Conservation (phyloP, 2,113 vertebrate genomes). For the Mormoops blainvillei region DNA sequence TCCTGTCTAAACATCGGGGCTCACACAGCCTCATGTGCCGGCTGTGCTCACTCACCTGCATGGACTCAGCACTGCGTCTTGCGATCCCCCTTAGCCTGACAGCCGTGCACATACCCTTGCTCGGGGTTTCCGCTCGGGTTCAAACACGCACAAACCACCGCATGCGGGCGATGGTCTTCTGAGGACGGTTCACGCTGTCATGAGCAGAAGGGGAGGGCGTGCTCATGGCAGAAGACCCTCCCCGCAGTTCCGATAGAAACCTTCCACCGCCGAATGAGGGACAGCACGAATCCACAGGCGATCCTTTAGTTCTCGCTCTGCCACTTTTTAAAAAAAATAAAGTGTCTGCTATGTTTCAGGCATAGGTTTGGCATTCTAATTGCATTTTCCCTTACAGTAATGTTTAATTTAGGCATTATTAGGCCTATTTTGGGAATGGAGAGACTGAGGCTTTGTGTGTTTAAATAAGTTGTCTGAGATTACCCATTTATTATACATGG, state of each 20-base stretch:
- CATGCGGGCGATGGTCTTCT: rapidly evolving
- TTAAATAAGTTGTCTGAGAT: not conserved
- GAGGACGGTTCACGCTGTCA: rapidly evolving
- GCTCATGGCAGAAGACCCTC: not conserved
- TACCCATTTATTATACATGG: not conserved
- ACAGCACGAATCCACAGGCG: too few species aligned
- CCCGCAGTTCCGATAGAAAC: not conserved
- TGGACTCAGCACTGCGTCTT: not conserved
- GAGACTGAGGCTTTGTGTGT: not conserved
- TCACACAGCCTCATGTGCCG: not conserved
- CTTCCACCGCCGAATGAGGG: not conserved
- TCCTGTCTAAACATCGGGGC: rapidly evolving
- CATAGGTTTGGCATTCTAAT: not conserved
- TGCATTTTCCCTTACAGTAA: not conserved
- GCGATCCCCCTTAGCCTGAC: not conserved
- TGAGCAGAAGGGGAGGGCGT: rapidly evolving
- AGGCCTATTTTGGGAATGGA: not conserved
- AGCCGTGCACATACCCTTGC: not conserved
- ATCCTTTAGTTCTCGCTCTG: not conserved
- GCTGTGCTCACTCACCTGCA: not conserved
- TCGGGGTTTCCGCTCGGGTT: not conserved
- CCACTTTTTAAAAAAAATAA: not conserved
- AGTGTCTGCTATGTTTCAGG: not conserved
- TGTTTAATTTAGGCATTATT: not conserved
- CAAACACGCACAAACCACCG: too few species aligned